Conservation (phyloP, 1,140 invertebrate genomes). For the Philotrypesis tridentata region DNA sequence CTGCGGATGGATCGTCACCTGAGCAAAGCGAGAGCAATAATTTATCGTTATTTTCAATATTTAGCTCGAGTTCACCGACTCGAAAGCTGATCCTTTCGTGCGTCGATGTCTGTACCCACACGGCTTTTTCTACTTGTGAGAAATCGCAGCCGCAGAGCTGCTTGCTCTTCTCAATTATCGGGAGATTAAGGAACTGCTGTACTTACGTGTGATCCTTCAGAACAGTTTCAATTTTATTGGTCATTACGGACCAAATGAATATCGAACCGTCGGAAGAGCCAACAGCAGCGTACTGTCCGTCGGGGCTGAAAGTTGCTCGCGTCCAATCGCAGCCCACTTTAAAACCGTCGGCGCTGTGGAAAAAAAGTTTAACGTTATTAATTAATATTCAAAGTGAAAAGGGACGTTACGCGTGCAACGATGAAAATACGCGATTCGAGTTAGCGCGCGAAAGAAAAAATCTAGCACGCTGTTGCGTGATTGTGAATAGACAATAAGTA, state of each 20-base stretch:
- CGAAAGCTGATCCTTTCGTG: too few relatives aligned
- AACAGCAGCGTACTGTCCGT: slow-evolving; percentile 89
- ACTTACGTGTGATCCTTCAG: slow-evolving; percentile 93
- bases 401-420: neutral
- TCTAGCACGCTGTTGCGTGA: neutral
- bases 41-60: too few relatives aligned
- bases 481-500: neutral
- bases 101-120: too few relatives aligned
- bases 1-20: too few relatives aligned
- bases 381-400: neutral
- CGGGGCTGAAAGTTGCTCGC: slow-evolving; percentile 92
- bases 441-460: neutral
- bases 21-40: too few relatives aligned
- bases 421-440: neutral
- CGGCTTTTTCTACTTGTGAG: neutral
- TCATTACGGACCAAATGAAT: slow-evolving; percentile 92
- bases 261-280: slow-evolving; percentile 93
- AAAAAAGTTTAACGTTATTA: slow-evolving; percentile 50
- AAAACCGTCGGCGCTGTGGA: slow-evolving; percentile 93
- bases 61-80: too few relatives aligned
- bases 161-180: neutral
- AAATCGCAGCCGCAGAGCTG: neutral
- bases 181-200: slow-evolving; percentile 30
- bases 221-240: slow-evolving; percentile 84
- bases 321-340: slow-evolving; percentile 96